Conservation (phyloP, 1,140 invertebrate species). For the Stenopsyche tienmushanensis region DNA sequence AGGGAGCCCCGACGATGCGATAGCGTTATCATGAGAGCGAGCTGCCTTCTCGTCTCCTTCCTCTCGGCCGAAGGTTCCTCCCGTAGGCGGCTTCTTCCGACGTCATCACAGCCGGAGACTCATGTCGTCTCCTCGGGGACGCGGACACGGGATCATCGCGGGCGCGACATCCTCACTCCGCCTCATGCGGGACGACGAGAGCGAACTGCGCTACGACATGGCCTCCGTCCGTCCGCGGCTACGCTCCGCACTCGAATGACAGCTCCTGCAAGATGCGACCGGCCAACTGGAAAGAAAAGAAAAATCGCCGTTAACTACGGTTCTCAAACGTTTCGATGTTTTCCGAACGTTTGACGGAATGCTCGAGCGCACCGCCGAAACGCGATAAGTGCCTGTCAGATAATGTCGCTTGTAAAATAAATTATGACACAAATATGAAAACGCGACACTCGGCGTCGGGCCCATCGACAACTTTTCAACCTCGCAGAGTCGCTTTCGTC, state of each 20-base stretch:
- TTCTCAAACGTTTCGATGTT: neutral
- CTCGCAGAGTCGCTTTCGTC: too few species aligned
- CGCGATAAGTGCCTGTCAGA: neutral
- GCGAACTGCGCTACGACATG: neutral
- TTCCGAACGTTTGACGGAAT: neutral
- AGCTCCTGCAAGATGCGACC: slow-evolving; percentile 2
- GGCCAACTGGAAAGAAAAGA: slow-evolving; percentile 18
- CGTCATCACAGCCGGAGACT: slow-evolving; percentile 32
- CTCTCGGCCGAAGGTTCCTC: slow-evolving; percentile 37
- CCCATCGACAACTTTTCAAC: too few species aligned
- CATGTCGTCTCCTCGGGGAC: slow-evolving; percentile 11
- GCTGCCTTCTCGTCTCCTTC: slow-evolving; percentile 30
- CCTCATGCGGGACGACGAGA: neutral
- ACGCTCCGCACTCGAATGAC: neutral
- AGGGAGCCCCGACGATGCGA: too few species aligned
- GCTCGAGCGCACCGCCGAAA: neutral
- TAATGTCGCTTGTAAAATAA: too few species aligned
- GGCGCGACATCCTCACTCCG: neutral
- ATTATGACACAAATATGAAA: too few species aligned
- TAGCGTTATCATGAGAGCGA: neutral
- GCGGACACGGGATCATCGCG: neutral
- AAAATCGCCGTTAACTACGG: neutral
- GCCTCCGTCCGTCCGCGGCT: neutral
- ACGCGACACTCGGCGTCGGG: too few species aligned
- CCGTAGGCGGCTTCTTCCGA: slow-evolving; percentile 10